A percentile compares a stretch with the other conserved stretches of the same genome.
phyloP scores from a whole-genome alignment of 1,140 invertebrate genomes.

The Tetranychus urticae region DNA sequence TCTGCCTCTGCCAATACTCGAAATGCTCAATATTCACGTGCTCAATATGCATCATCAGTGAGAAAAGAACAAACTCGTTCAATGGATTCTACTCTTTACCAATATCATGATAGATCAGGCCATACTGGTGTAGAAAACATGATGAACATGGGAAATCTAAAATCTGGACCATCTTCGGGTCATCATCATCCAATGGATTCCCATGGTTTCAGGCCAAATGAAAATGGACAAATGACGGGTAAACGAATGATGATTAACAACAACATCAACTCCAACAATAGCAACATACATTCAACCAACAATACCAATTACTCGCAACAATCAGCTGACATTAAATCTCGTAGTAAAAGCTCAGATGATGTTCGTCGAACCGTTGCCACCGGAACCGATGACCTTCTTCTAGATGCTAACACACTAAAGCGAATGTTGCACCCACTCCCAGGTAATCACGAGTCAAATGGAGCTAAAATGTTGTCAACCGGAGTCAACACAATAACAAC shows the following conservation, averaged over 20 bases:
- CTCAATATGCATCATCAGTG: slow-evolving; percentile 10
- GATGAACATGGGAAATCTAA: background rate
- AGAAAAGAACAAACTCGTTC: slow-evolving; percentile 14
- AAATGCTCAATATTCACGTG: slow-evolving; percentile 9
- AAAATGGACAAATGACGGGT: no score
- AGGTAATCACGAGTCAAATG: slow-evolving; percentile 16
- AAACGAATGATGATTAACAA: no score
- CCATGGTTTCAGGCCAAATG: background rate
- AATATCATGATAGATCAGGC: background rate
- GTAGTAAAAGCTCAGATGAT: slow-evolving; percentile 55
- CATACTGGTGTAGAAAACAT: background rate
- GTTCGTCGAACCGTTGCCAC: slow-evolving; percentile 29
- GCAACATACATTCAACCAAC: background rate
- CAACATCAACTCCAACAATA: background rate
- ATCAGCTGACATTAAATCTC: background rate
- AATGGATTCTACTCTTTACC: slow-evolving; percentile 6
- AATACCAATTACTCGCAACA: background rate
- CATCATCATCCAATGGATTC: background rate
- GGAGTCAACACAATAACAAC: background rate
- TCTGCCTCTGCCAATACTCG: background rate
- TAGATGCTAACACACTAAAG: slow-evolving; percentile 66
- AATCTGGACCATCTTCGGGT: background rate
- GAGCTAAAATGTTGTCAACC: background rate
- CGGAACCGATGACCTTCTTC: slow-evolving; percentile 21
- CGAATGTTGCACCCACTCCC: slow-evolving; percentile 79